Evolutionary conservation across 2,113 vertebrate genomes (phyloP).

Genomic region (Talpa occidentalis): DNA sequence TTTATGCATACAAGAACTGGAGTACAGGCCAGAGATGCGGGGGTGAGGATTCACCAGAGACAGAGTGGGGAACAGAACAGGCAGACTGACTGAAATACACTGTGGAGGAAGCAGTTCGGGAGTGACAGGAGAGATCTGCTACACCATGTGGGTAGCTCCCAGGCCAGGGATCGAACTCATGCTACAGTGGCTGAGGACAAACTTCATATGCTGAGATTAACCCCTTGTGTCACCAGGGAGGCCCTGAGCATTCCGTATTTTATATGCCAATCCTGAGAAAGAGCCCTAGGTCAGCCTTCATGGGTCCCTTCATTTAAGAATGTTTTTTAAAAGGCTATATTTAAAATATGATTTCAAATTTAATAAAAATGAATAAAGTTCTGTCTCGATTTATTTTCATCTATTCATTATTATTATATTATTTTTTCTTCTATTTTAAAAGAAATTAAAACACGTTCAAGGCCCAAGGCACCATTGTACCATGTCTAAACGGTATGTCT

Average conservation of each 20-base stretch:
- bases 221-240: too few relatives aligned
- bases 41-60: too few relatives aligned
- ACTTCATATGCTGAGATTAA: too few relatives aligned
- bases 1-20: too few relatives aligned
- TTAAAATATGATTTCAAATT: background rate
- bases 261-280: background rate
- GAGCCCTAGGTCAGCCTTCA: background rate
- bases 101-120: too few relatives aligned
- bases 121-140: too few relatives aligned
- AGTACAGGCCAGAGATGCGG: too few relatives aligned
- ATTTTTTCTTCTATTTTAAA: constrained; percentile 39
- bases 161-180: too few relatives aligned
- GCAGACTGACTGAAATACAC: too few relatives aligned
- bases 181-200: too few relatives aligned
- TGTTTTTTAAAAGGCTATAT: background rate
- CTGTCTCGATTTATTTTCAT: background rate
- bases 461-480: background rate
- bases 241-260: background rate
- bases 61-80: too few relatives aligned
- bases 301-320: background rate
- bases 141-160: too few relatives aligned
- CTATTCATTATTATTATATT: background rate
- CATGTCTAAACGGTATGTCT: background rate
- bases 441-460: background rate
- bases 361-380: background rate